Base-by-base conservation (phyloP, 1,140 invertebrate species). In the Drosophila athabasca region DNA sequence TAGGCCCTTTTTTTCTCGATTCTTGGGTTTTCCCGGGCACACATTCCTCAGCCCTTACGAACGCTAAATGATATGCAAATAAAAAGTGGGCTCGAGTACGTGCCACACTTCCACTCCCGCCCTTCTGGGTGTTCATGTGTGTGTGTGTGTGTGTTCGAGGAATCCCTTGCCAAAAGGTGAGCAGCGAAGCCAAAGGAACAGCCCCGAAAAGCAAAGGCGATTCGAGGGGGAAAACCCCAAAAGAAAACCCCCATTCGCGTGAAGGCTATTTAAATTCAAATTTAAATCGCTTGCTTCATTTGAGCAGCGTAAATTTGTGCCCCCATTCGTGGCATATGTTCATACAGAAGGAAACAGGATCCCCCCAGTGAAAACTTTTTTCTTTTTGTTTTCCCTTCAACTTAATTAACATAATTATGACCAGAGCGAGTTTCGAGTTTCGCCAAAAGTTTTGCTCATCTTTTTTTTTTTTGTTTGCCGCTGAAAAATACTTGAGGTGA, bases 31-130 rank as follows among this genome's bases (percentile, higher is more conserved):
- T 52, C 35, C 39, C 15, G 55, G 57, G 41, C 60, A 71, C 69
- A 85, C 65, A 85, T 81, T 85, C 52, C 60, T 78, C 44, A 70
- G 77, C 53, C 82, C 61, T 81, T 74, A 58, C 44, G 65, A 46
- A 51, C 65, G 62, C 75, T 87, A 85, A 87, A 85, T 82, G 83
- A 88, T 82, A 85, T 85, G 82, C 83, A 85, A 85, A 85, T 85
- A 85, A 87, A 85, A 85, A 75, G 65, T 74, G 66, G 75, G 79
- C 78, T 49, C 45, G 46, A 50, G 51, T 44, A 58, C 65, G 50
- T 61, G 68, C n/a, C 69, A 39, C 11, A 39, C 35, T 1, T 19
- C 17, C 17, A 19, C 17, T 1, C 1, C 17, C 17, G 17, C 17
- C 35, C 35, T 39, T 39, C 35, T 39, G 3, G 35, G 9, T 13